Evolutionary conservation across 2,797 vertebrate species (phyloP).

Genomic region (Lagorchestes hirsutus): DNA sequence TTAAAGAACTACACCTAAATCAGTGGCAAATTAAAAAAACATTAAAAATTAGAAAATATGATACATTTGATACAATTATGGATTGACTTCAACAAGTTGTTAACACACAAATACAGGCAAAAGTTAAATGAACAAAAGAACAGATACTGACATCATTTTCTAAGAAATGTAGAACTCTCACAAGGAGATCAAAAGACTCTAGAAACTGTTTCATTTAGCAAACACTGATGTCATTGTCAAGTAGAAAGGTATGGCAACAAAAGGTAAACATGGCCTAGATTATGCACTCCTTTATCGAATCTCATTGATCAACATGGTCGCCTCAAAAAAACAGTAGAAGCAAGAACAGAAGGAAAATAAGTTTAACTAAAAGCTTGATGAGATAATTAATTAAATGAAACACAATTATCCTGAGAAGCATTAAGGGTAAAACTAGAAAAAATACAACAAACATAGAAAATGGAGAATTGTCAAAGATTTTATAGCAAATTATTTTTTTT

Average conservation of each 20-base stretch:
- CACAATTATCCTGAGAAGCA: background rate
- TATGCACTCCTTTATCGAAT: background rate
- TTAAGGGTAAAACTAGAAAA: background rate
- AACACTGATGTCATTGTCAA: background rate
- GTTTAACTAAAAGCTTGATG: background rate
- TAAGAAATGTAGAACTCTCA: background rate
- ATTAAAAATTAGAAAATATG: background rate
- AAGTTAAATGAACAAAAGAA: background rate
- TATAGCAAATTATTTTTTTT: background rate
- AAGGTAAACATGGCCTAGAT: background rate
- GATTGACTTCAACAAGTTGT: background rate
- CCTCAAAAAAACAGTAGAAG: background rate
- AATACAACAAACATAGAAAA: background rate
- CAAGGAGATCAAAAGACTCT: background rate
- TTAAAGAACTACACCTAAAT: background rate
- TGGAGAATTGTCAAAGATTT: background rate
- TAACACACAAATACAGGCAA: background rate
- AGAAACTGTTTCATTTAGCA: background rate
- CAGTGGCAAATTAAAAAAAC: background rate
- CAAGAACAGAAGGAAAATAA: background rate
- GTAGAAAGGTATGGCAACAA: background rate
- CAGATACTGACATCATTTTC: background rate
- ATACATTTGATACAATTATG: background rate
- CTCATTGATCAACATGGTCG: background rate
- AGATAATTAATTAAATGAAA: background rate